These are phyloP conservation scores for Chamaea fasciata DNA, from an alignment of 2,113 vertebrate genomes.

Conservation along the genomic window DNA sequence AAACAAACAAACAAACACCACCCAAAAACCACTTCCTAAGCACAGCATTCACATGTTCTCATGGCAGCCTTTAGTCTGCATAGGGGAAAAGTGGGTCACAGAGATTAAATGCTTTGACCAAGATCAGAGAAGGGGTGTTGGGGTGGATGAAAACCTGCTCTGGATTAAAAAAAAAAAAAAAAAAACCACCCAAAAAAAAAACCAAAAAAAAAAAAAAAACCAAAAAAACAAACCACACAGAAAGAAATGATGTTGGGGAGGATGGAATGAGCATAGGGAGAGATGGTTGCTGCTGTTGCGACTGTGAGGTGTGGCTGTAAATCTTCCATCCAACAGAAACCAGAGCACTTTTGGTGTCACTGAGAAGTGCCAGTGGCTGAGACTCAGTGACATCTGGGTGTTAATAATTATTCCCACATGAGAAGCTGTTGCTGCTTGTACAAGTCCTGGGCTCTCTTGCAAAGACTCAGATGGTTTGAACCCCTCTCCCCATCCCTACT, in stretches of 20 bases:
- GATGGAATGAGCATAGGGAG: background rate
- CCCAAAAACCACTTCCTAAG: background rate
- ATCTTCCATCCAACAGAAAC: background rate
- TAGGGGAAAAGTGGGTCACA: background rate
- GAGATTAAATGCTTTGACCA: constrained; percentile 12
- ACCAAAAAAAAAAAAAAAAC: too few relatives aligned
- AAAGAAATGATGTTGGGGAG: background rate
- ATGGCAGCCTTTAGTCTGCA: background rate
- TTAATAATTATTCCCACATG: background rate
- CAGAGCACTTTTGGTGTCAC: background rate
- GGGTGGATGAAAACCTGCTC: background rate
- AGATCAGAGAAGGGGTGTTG: background rate
- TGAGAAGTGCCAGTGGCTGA: background rate
- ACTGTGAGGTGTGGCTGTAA: background rate
- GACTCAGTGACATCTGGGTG: background rate
- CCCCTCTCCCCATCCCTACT: background rate
- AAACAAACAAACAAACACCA: background rate
- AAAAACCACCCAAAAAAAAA: too few relatives aligned
- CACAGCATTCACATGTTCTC: background rate
- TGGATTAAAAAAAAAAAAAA: background rate
- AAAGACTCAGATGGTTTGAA: background rate
- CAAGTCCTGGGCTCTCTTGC: background rate
- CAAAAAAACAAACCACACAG: too few relatives aligned
- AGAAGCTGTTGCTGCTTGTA: background rate
- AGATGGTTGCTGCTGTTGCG: background rate